Base-by-base conservation (phyloP, 1,140 invertebrate genomes). In the Hycleus phaleratus region DNA sequence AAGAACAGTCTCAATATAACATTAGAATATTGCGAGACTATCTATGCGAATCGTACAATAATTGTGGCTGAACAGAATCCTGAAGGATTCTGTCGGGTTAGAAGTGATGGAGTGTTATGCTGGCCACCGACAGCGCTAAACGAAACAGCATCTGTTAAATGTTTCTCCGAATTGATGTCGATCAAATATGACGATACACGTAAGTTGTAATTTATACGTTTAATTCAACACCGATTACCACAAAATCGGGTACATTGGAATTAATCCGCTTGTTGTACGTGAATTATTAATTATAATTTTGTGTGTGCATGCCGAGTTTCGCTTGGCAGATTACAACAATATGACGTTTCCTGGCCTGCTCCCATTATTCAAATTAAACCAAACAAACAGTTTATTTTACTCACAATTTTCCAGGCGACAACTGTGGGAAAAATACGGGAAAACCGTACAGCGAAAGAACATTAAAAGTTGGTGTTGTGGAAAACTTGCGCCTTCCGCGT, bases 61-160 rank as follows among this genome's bases (percentile, higher is more conserved):
- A 12, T 10, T 6, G 38, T 66, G n/a, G 11, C 26, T n/a, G 48
- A 62, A 42, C 25, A 24, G 4, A 39, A 63, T 38, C 58, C 57
- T 2, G 57, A 58, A 26, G 67, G 60, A 12, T 73, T 67, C 46
- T 76, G 75, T 56, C 58, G 59, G 10, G 62, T 62, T 4, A 74
- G 70, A 3, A 81, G 71, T 63, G 82, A 83, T 69, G 70, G 71
- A 9, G 63, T 82, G 3, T 67, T 77, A 3, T 84, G 82, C 64
- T 84, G 82, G 82, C 80, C 79, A 0, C 68, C 75, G 26, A 81
- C 81, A 0, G 62, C 63, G 0, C 66, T 75, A 24, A 78, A 78
- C 12, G 58, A 67, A 2, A 68, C 73, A 6, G 75, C 75, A 3
- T 61, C 70, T n/a, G 71, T 81, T 38, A 74, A 74, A 5, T 84